These are phyloP conservation scores for Calvadosia cruxmelitensis DNA, from an alignment of 30 jellyfish, hydroid and myxozoan genomes.

Conservation along the genomic window DNA sequence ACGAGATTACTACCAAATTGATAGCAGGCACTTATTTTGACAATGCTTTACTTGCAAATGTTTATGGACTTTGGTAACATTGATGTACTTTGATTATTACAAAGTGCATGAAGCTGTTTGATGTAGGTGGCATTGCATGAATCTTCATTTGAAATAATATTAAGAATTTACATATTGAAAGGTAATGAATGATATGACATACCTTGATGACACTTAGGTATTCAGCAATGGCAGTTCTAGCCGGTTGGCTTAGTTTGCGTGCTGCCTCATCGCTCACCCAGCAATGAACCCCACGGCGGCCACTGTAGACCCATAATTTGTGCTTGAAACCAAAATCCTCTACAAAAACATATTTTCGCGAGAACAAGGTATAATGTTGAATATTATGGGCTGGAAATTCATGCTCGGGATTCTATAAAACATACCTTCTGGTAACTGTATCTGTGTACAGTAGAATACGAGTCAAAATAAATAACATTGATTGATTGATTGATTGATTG, in stretches of 20 bases:
- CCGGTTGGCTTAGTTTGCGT: constrained; percentile 61
- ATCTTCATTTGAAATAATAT: no score
- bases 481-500: not conserved
- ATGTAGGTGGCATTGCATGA: no score
- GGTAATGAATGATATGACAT: no score
- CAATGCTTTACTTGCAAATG: no score
- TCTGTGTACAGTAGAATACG: no score
- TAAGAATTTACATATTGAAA: not conserved
- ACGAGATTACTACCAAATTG: no score
- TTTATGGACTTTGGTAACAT: no score
- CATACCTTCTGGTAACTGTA: no score
- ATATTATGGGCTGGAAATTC: not conserved
- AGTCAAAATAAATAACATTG: no score
- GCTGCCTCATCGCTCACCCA: constrained; percentile 98
- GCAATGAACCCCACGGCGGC: constrained; percentile 98
- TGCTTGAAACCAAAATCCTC: constrained; percentile 95
- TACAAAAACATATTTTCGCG: not conserved
- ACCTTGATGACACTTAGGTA: constrained; percentile 84
- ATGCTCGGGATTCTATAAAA: not conserved
- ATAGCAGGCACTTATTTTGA: no score
- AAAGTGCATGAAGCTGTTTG: no score
- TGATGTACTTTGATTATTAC: no score
- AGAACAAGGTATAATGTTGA: not conserved
- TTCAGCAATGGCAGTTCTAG: constrained; percentile 92
- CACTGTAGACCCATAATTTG: constrained; percentile 97